Base-by-base conservation (phyloP, 2,888 invertebrate species). In the Eremobia ochroleuca region DNA sequence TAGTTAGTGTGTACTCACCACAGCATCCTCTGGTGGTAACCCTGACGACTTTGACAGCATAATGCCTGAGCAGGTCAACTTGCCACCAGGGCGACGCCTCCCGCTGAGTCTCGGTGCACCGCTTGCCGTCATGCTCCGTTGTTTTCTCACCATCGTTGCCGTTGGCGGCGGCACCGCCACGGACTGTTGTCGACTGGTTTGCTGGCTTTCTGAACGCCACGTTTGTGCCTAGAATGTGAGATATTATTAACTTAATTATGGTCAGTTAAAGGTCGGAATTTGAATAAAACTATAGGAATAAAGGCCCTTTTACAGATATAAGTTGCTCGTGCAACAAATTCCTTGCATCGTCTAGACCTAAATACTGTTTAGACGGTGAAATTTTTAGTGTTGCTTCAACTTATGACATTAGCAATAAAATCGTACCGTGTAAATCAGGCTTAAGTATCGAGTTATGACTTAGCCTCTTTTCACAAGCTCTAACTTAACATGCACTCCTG, bases 81-180 rank as follows among this genome's bases (percentile, higher is more conserved):
- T 98, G 98, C 99, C 99, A 99, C 99, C 99, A 99, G 0, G 99
- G 99, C 37, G 99, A 99, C 0, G 98, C 98, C 91, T 99, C 99
- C 80, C 98, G 97, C 92, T 98, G 98, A 0, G 99, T 99, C 96
- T 99, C 99, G 0, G 99, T 98, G 94, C 99, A 99, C 82, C 98
- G 97, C 92, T 98, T 98, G 25, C 98, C 98, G 89, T 99, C 99
- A 91, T 99, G 99, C 79, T 98, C 98, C 58, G 98, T 98, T 81
- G 98, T 98, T 87, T 97, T 97, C 92, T 99, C 98, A 3, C 99
- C 99, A 91, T 99, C 99, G 91, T 99, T 99, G 25, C 98, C 99
- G 92, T 98, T 98, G 73, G 97, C 97, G 0, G 99, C 98, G 9
- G 97, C 97, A 2, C 99, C 99, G 2, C 98, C 98, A 55, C 99